Percentiles rank a stretch among this genome's conserved stretches.
These are phyloP conservation scores for Blera fallax DNA, from an alignment of 2,888 invertebrate genomes.

Conservation along the genomic window DNA sequence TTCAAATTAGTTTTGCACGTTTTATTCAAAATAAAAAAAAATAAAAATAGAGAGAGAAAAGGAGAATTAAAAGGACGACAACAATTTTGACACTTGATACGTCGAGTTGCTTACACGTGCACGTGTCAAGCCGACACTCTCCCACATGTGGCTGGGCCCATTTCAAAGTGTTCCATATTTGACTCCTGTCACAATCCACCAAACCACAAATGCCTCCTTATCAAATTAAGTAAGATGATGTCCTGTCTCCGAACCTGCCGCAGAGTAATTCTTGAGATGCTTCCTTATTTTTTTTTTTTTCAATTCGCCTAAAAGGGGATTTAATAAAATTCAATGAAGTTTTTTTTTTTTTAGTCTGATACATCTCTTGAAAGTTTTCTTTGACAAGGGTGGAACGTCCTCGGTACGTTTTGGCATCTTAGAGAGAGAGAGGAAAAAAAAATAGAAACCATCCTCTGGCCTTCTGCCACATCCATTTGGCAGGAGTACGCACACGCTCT, in stretches of 20 bases:
- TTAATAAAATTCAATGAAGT: constrained; percentile 70
- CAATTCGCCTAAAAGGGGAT: constrained; percentile 72
- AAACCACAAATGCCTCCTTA: constrained; percentile 72
- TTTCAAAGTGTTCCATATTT: constrained; percentile 58
- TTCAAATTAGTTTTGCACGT: constrained; percentile 56
- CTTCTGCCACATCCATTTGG: constrained; percentile 59
- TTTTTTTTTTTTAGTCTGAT: constrained; percentile 47
- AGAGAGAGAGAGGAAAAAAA: constrained; percentile 1
- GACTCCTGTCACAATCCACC: constrained; percentile 67
- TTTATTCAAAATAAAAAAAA: constrained; percentile 10
- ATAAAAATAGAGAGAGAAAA: not conserved
- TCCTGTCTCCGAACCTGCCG: constrained; percentile 49
- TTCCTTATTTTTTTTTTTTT: constrained; percentile 48
- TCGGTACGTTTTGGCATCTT: not conserved
- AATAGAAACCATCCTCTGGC: constrained; percentile 28
- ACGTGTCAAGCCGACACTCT: constrained; percentile 63
- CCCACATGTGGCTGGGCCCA: constrained; percentile 57
- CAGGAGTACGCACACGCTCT: constrained; percentile 60
- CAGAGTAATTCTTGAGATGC: constrained; percentile 46
- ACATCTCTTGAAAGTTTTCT: constrained; percentile 51
- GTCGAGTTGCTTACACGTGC: constrained; percentile 71
- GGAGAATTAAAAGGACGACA: constrained; percentile 61
- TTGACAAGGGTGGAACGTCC: constrained; percentile 61
- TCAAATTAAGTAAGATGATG: constrained; percentile 70
- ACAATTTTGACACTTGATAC: constrained; percentile 79